Conservation (phyloP, 2,797 vertebrate genomes). For the Enteromius argenteus region DNA sequence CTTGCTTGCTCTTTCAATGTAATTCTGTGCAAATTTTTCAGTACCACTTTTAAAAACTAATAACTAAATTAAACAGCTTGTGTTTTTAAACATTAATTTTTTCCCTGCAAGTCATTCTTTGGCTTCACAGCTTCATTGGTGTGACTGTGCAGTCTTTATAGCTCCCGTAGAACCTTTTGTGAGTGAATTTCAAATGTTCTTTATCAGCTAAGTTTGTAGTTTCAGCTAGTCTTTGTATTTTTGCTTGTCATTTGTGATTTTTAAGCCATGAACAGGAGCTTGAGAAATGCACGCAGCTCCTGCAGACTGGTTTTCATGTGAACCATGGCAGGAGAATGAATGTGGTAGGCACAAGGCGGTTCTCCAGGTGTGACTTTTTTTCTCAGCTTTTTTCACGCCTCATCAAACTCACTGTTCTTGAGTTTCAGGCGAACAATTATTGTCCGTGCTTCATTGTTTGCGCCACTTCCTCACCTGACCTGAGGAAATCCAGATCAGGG, state of each 20-base stretch:
- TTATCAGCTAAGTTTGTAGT: conserved; percentile 54
- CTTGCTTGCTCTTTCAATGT: neutral
- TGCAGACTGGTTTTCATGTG: conserved; percentile 67
- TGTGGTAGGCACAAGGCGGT: conserved; percentile 59
- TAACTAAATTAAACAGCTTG: conserved; percentile 19
- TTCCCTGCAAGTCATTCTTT: neutral
- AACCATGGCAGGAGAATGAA: conserved; percentile 69
- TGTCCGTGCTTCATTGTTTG: conserved; percentile 70
- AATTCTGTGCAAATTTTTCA: neutral
- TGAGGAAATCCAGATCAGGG: conserved; percentile 39
- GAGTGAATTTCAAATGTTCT: conserved; percentile 4
- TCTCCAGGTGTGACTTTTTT: conserved; percentile 79
- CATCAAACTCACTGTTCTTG: conserved; percentile 76
- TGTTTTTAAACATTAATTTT: conserved; percentile 15
- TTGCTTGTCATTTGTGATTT: conserved; percentile 19
- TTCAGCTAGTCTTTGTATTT: conserved; percentile 68
- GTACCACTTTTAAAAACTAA: neutral
- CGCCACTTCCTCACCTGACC: conserved; percentile 65
- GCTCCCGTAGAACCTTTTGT: conserved; percentile 34
- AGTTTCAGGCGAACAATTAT: conserved; percentile 73
- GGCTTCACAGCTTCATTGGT: neutral
- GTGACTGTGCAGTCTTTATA: conserved; percentile 2
- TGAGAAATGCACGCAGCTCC: conserved; percentile 69
- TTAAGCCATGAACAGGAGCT: conserved; percentile 44
- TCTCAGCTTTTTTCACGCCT: conserved; percentile 75